phyloP scores from a whole-genome alignment of 2,113 vertebrate genomes.

The Pterocles gutturalis region DNA sequence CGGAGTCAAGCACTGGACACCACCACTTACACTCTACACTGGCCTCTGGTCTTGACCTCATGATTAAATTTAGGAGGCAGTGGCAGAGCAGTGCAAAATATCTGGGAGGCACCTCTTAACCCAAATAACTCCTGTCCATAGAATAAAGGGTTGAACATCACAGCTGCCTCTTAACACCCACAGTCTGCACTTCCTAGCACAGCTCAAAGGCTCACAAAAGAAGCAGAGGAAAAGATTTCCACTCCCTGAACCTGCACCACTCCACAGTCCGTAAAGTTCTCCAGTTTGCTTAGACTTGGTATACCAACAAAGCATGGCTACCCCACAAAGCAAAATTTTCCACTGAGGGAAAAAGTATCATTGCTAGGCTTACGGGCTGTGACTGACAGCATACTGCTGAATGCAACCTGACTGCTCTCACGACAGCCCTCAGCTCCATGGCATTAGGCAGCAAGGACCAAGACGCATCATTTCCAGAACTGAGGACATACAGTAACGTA shows the following conservation, averaged over 20 bases:
- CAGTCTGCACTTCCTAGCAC: background rate
- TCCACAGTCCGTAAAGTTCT: background rate
- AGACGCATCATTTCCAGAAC: background rate
- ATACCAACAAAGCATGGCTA: background rate
- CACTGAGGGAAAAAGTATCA: too few relatives aligned
- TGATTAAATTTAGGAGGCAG: background rate
- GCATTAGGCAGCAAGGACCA: background rate
- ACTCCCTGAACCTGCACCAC: background rate
- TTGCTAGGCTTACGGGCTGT: background rate
- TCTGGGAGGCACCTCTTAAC: background rate
- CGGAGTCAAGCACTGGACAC: background rate
- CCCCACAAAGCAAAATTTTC: background rate
- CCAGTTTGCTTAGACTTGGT: background rate
- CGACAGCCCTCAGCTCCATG: background rate
- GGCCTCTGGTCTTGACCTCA: background rate
- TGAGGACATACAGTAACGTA: fast-evolving
- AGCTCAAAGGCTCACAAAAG: background rate
- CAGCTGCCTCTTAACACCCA: background rate
- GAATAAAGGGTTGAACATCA: background rate
- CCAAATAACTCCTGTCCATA: background rate
- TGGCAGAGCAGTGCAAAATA: background rate
- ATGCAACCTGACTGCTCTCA: background rate
- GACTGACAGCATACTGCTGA: background rate
- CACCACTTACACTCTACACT: background rate
- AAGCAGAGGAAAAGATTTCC: fast-evolving